These are phyloP conservation scores for Neoitamus cyanurus DNA, from an alignment of 2,888 invertebrate species.

Conservation along the genomic window DNA sequence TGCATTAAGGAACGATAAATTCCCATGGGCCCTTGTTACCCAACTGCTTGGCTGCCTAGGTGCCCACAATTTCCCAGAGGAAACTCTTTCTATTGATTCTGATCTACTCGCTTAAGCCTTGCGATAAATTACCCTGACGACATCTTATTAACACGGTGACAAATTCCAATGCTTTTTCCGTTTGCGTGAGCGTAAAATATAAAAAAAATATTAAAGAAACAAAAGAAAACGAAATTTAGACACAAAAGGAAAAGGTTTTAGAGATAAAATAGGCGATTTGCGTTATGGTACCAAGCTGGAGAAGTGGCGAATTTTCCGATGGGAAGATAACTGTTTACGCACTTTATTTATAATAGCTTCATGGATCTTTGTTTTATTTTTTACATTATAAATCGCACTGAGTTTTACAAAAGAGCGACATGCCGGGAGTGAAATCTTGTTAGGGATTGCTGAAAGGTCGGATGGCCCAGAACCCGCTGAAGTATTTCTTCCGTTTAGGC, in stretches of 20 bases:
- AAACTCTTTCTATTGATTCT: slow-evolving; percentile 37
- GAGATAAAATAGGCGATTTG: neutral
- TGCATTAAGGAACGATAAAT: slow-evolving; percentile 45
- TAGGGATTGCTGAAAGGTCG: too few relatives aligned
- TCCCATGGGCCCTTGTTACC: neutral
- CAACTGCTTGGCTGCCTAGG: neutral
- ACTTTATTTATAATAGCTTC: too few relatives aligned
- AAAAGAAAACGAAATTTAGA: neutral
- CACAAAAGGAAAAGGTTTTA: neutral
- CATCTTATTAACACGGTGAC: slow-evolving; percentile 33
- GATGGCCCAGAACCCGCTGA: too few relatives aligned
- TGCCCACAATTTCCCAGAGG: slow-evolving; percentile 19
- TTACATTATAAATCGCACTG: too few relatives aligned
- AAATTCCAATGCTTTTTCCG: slow-evolving; percentile 23
- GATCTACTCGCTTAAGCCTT: neutral
- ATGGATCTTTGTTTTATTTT: too few relatives aligned
- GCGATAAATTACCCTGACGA: neutral
- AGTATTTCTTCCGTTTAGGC: too few relatives aligned
- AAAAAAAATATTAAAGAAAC: neutral
- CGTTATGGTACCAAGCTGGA: neutral
- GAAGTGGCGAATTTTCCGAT: neutral
- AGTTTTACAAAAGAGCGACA: too few relatives aligned
- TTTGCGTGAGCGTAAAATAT: neutral
- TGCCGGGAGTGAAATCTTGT: too few relatives aligned
- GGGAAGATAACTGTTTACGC: neutral